phyloP scores from a whole-genome alignment of 1,140 invertebrate species.

The Hesperophylax magnus region DNA sequence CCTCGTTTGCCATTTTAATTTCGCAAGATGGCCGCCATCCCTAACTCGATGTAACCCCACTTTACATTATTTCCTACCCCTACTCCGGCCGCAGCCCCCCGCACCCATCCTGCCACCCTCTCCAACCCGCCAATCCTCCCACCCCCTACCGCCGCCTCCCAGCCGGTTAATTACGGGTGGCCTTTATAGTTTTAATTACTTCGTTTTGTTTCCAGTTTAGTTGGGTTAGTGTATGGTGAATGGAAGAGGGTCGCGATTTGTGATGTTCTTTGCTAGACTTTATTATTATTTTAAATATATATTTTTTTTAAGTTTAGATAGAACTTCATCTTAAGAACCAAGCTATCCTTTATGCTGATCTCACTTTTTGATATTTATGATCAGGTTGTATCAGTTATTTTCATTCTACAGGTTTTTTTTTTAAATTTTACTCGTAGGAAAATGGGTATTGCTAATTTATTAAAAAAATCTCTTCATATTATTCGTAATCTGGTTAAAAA shows the following conservation, averaged over 20 bases:
- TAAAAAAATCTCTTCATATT: too few species aligned
- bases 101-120: neutral
- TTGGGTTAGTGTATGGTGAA: neutral
- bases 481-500: too few species aligned
- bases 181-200: conserved; percentile 58
- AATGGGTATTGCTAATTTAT: too few species aligned
- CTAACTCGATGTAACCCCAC: conserved; percentile 5
- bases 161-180: conserved; percentile 51
- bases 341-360: too few species aligned
- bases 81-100: neutral
- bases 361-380: too few species aligned
- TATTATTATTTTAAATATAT: too few species aligned
- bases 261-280: neutral
- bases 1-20: conserved; percentile 45
- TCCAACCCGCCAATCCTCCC: neutral
- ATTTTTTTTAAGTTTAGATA: too few species aligned
- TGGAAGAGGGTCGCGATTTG: neutral
- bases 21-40: conserved; percentile 40
- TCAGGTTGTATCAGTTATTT: too few species aligned
- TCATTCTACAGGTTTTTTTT: too few species aligned
- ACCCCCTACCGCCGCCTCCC: neutral
- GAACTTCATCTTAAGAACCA: too few species aligned
- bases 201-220: conserved; percentile 59
- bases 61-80: conserved; percentile 15
- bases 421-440: too few species aligned